Base-by-base conservation (phyloP, 1,140 invertebrate species). In the Leptoteleia sp. region DNA sequence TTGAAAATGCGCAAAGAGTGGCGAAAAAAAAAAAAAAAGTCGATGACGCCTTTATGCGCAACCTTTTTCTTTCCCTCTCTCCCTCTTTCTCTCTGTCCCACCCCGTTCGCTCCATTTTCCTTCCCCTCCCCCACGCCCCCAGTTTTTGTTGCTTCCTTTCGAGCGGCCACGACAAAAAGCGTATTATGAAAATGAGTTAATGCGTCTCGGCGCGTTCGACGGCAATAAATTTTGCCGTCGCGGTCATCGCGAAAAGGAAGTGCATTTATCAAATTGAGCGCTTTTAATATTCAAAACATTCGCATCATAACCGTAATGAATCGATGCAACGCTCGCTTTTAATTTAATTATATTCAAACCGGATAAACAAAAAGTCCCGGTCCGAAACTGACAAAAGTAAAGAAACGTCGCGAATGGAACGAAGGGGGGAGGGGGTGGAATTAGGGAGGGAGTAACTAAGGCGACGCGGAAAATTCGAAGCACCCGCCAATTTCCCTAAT, bases 1-100 rank as follows among this genome's bases (percentile, higher is more conserved):
- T 79, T 64, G 64, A 57, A 68, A 78, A 78, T 72, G 76, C 47
- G 57, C 62, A 76, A 64, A 79, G 22, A 67, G 55, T 40, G 29
- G 31, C 35, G 22, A 25, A 25, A 6, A 25, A 25, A 25, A 25
- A 6, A 40, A 68, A 79, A 73, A 70, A 72, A 67, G 54, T 70
- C 68, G 35, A 71, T 54, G 67, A 68, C 29, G 37, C 65, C 62
- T 77, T 59, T 77, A 71, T 70, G 59, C 27, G 40, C 38, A 33
- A 45, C 27, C 29, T 67, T 76, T 54, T 75, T 42, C n/a, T n/a
- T n/a, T n/a, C n/a, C n/a, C n/a, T n/a, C n/a, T n/a, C n/a, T 59
- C 50, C 17, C 13, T 31, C 22, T 17, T n/a, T 15, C 25, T 15
- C 29, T 19, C 42, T 31, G 22, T 3, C 22, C n/a, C 22, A 25